Evolutionary conservation across 2,888 invertebrate genomes (phyloP).

Genomic region (Ophraella communa): DNA sequence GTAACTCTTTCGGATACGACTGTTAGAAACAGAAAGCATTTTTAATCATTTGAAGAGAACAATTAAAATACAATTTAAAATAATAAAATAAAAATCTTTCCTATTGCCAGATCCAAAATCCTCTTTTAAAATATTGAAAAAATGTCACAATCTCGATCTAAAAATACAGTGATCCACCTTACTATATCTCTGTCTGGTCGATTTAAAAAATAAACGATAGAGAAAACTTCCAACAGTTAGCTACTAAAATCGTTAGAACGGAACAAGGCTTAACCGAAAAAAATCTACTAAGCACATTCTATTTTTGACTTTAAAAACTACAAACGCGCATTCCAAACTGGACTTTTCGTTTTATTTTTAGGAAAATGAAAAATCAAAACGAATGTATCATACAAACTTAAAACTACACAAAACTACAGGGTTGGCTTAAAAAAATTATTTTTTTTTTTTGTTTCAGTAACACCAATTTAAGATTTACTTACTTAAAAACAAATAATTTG

Average conservation of each 20-base stretch:
- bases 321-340: constrained; percentile 27
- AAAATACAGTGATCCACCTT: not conserved
- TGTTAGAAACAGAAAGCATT: too few relatives aligned
- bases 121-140: not conserved
- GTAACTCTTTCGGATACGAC: too few relatives aligned
- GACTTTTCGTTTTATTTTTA: constrained; percentile 27
- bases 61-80: too few relatives aligned
- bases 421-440: too few relatives aligned
- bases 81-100: not conserved
- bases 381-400: constrained; percentile 25
- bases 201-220: not conserved
- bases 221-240: not conserved
- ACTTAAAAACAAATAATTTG: too few relatives aligned
- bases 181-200: not conserved
- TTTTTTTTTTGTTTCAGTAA: too few relatives aligned
- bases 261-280: constrained; percentile 9
- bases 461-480: too few relatives aligned
- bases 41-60: too few relatives aligned
- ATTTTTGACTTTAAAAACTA: constrained; percentile 30
- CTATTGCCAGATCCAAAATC: not conserved
- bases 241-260: not conserved
- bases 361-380: constrained; percentile 24
- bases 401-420: not conserved
- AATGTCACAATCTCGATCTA: not conserved
- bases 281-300: constrained; percentile 4